Conservation (phyloP, 2,888 invertebrate genomes). For the Cyclophora albipunctata region DNA sequence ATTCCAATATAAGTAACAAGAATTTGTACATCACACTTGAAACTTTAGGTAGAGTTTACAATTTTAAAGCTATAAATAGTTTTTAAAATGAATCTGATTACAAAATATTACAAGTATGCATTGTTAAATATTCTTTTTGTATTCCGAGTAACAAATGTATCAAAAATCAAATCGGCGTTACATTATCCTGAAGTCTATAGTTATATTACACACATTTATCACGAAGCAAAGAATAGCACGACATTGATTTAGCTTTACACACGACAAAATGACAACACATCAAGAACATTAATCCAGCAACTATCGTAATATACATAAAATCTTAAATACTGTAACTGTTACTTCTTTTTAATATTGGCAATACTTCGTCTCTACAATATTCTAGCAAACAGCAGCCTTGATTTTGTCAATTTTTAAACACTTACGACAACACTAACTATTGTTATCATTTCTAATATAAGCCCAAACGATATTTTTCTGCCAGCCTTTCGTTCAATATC, state of each 20-base stretch:
- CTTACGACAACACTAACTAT: conserved; percentile 32
- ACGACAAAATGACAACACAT: conserved; percentile 16
- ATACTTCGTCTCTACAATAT: conserved; percentile 26
- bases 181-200: too few species aligned
- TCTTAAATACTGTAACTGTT: conserved; percentile 15
- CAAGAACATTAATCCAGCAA: conserved; percentile 18
- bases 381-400: conserved; percentile 51
- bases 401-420: conserved; percentile 35
- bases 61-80: too few species aligned
- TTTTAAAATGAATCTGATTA: background rate
- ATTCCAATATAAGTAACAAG: conserved; percentile 20
- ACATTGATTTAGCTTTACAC: conserved; percentile 16
- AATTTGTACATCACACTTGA: conserved; percentile 39
- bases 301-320: conserved; percentile 7
- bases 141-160: too few species aligned
- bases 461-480: conserved; percentile 20
- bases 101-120: too few species aligned
- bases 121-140: too few species aligned
- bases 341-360: conserved; percentile 29
- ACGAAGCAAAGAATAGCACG: conserved; percentile 19
- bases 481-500: conserved; percentile 16
- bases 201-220: conserved; percentile 23
- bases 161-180: too few species aligned
- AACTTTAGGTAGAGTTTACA: too few species aligned
- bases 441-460: conserved; percentile 17